Evolutionary conservation across 2,888 invertebrate species (phyloP), one percentile per base, ranked within the genome.

Genomic region (Mesorhabditis sp.): DNA sequence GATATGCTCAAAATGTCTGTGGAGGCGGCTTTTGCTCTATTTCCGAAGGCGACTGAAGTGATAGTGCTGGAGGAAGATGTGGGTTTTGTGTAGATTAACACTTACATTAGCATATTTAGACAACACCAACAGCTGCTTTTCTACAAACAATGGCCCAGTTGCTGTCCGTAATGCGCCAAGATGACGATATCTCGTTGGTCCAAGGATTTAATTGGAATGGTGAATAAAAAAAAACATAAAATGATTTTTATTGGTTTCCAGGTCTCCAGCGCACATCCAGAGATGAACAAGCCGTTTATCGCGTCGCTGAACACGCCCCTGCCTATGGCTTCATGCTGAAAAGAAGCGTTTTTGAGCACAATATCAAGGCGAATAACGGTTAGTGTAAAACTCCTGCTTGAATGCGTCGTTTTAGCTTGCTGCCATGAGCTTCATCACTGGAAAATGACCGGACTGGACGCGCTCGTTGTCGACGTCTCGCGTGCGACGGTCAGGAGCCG

Each of bases 1-100:
- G 78, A 70, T 0, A 70, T 74, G 5, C 65, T 77, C 4, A 69
- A 74, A 3, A 45, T 67, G 10, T 73, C 78, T 0, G 66, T 78
- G 4, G 66, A 68, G 6, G 73, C 66, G 45, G 75, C 74, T 6
- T 76, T 79, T 65, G 72, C 76, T 10, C 67, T 79, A 4, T 80
- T 77, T 62, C 77, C 78, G 2, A 72, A 76, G 42, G 72, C 78
- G 0, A 66, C 76, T 6, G 74, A 75, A 10, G 28, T 80, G 2
- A 73, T 76, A 4, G 76, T 80, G 0, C 70, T 80, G 6, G 78
- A 78, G 70, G 76, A 76, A 65, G 80, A 79, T 65, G 76, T 74
- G 10, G 7, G 68, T 10, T 4, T 10, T 65, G 13, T 50, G 6
- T 6, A 50, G 13, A 50, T 50, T 50, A 50, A 50, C 6, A 10